phyloP scores from a whole-genome alignment of 1,140 invertebrate genomes.

The Wiebesia pumilae region DNA sequence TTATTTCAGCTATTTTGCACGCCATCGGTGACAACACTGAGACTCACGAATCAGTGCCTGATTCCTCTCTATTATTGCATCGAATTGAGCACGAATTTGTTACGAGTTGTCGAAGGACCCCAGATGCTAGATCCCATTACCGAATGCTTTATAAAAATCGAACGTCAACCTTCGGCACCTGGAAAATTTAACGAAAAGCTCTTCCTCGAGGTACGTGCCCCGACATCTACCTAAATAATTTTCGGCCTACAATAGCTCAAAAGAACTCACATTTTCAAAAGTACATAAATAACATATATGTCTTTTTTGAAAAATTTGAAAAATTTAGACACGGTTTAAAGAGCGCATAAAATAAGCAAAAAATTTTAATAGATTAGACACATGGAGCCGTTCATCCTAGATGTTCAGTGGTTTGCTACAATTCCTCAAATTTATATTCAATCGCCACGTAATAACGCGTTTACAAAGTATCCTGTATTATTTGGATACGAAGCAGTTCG shows the following conservation, averaged over 20 bases:
- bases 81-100: neutral
- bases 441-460: slow-evolving; percentile 58
- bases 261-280: too few species aligned
- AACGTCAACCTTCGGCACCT: slow-evolving; percentile 13
- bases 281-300: too few species aligned
- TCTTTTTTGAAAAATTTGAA: neutral
- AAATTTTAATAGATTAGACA: slow-evolving; percentile 58
- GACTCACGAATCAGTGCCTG: slow-evolving; percentile 55
- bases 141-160: slow-evolving; percentile 13
- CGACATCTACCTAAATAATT: neutral
- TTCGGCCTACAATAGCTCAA: too few species aligned
- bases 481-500: slow-evolving; percentile 60
- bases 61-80: slow-evolving; percentile 56
- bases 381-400: slow-evolving; percentile 61
- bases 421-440: slow-evolving; percentile 68
- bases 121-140: neutral
- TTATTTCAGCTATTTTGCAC: slow-evolving; percentile 58
- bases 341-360: slow-evolving; percentile 19
- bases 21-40: slow-evolving; percentile 9
- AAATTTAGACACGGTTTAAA: neutral
- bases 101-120: neutral
- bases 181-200: slow-evolving; percentile 57
- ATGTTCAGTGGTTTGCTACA: slow-evolving; percentile 65
- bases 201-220: slow-evolving; percentile 15
- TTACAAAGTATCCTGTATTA: slow-evolving; percentile 53